Evolutionary conservation across 2,797 vertebrate species (phyloP), one percentile per base, ranked within the genome.

Genomic region (Clarias pachynema): DNA sequence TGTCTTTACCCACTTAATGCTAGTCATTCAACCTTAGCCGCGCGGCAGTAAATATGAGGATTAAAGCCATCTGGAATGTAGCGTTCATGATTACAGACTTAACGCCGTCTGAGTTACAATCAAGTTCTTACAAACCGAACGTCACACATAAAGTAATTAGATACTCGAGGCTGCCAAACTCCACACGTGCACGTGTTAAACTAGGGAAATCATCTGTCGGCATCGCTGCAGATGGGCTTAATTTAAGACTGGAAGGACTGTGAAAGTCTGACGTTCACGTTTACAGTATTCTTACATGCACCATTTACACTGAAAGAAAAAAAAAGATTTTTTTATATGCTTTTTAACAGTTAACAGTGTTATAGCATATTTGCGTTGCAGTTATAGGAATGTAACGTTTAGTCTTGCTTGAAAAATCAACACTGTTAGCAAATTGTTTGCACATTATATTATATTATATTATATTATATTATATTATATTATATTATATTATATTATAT

Each of bases 11-110:
- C 12, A 86, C 70, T 79, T 88, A 84, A 86, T 88, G 88, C 88
- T 56, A 75, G 79, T 70, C 74, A 79, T 79, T 26, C 16, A 18
- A 78, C 74, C 79, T 60, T 14, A 79, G 87, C 84, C 84, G 82
- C 84, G 87, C 88, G 87, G 89, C 89, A 77, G 82, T 88, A 85
- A 85, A 88, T 85, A 56, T 29, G 88, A 82, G 66, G 83, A 84
- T 85, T 83, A 62, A 80, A 73, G 86, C 89, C 87, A 86, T 93
- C 91, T 86, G 89, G 88, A 88, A 88, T 89, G 89, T 92, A 92
- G 92, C 91, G 82, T 92, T 81, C 69, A 88, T 94, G 94, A 95
- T 95, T 95, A 95, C 86, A 96, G 94, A 93, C 92, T 87, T 72
- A 85, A 86, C 85, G 86, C 86, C 65, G 63, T 89, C 84, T 89